Evolutionary conservation across 2,113 vertebrate species (phyloP), one percentile per base, ranked within the genome.

Genomic region (Gila orcuttii): DNA sequence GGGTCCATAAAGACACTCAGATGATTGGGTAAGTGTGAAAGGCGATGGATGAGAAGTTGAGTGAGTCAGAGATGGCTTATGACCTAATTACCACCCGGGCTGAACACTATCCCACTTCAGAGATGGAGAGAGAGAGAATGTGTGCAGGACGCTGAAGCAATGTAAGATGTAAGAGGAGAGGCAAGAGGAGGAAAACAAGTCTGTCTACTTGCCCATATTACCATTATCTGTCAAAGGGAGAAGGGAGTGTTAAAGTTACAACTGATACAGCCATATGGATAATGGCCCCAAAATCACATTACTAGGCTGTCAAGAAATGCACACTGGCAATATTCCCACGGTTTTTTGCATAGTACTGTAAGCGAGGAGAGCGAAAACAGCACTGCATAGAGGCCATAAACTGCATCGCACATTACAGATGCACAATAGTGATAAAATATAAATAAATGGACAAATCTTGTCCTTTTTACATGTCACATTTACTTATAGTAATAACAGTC

Each of bases 91-190:
- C 82, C 85, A 86, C 71, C 73, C 66, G 75, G 77, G 86, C 82
- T 87, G 82, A 92, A 87, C 81, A 87, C 85, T 86, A 91, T 88
- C 84, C 89, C 64, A 28, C 79, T 84, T 82, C 82, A 83, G 82
- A 86, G 59, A 59, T 78, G 74, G 33, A 64, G 68, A 87, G 33
- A 68, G 73, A 80, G 47, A 64, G 55, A 80, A 28, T 77, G 79
- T 33, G 77, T 36, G 62, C 62, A n/a, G 57, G 75, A 87, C 55
- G 4, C 1, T 28, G 45, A 79, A 57, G 33, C 33, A 33, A 47
- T 66, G 73, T 78, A 82, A 69, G 62, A 83, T 68, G 68, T 71
- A 80, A 80, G 59, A 21, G 78, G 79, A 80, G 79, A 80, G 79
- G 59, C 59, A 80, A 64, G 79, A 17, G 13, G 6, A 80, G 23